A percentile compares a stretch with the other conserved stretches of the same genome.
Conservation (phyloP, 2,888 invertebrate genomes). For the Mythimna albipuncta region DNA sequence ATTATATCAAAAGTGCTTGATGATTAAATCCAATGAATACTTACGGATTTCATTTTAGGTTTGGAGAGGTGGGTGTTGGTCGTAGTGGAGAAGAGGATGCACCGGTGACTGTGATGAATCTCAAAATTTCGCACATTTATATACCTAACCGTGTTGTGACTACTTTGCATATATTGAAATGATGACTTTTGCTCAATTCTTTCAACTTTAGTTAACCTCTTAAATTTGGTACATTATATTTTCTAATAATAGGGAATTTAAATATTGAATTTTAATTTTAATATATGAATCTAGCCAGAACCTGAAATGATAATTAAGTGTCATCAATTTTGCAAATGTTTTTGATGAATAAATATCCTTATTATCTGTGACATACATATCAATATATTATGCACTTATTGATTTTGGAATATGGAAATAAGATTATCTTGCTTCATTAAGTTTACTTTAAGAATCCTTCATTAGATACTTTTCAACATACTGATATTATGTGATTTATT, state of each 20-base stretch:
- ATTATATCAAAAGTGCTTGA: neutral
- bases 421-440: slow-evolving; percentile 22
- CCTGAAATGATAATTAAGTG: slow-evolving; percentile 20
- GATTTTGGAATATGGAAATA: slow-evolving; percentile 20
- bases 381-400: slow-evolving; percentile 11
- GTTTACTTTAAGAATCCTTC: neutral
- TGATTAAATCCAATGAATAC: slow-evolving; percentile 60
- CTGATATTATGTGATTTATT: neutral
- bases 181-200: slow-evolving; percentile 43
- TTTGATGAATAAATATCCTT: slow-evolving; percentile 1
- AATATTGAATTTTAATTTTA: no score
- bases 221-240: slow-evolving; percentile 31
- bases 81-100: slow-evolving; percentile 61
- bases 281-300: slow-evolving; percentile 44
- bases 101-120: slow-evolving; percentile 74
- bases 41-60: slow-evolving; percentile 82
- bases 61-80: slow-evolving; percentile 63
- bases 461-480: neutral
- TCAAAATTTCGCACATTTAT: slow-evolving; percentile 73
- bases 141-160: slow-evolving; percentile 65
- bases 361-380: neutral
- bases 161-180: slow-evolving; percentile 77
- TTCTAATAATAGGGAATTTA: slow-evolving; percentile 42
- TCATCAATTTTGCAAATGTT: slow-evolving; percentile 9
- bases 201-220: slow-evolving; percentile 39